A percentile compares a stretch with the other conserved stretches of the same genome.
Conservation (phyloP, 2,113 vertebrate genomes). For the Scopus umbretta region DNA sequence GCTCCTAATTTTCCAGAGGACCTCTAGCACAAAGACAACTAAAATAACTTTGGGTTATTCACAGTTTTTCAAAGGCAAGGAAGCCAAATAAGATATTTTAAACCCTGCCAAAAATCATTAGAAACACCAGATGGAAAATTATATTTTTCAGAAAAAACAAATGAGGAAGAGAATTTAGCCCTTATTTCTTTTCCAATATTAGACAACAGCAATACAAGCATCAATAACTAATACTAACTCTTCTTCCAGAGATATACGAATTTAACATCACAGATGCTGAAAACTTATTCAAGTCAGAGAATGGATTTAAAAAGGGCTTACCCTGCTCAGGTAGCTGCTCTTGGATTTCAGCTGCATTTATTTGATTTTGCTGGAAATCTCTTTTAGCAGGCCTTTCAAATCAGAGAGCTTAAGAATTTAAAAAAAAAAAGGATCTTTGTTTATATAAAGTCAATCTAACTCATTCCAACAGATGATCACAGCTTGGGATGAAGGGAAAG, state of each 20-base stretch:
- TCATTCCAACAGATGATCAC: not conserved
- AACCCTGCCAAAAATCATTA: fast-evolving
- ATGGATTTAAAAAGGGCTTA: not conserved
- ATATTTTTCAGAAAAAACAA: not conserved
- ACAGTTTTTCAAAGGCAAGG: not conserved
- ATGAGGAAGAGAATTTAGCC: not conserved
- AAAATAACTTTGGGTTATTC: not conserved
- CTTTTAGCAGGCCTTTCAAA: conserved; percentile 75
- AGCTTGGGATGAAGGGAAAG: not conserved
- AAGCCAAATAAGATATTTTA: not conserved
- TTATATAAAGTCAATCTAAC: not conserved
- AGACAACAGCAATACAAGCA: not conserved
- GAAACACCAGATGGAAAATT: not conserved
- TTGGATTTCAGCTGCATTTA: conserved; percentile 9
- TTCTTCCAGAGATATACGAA: not conserved
- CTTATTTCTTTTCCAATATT: not conserved
- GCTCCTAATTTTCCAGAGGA: not conserved
- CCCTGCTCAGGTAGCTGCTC: not conserved
- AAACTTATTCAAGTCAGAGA: not conserved
- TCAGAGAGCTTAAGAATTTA: conserved; percentile 51
- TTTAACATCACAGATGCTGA: not conserved
- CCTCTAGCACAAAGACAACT: not conserved
- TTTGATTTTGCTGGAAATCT: conserved; percentile 68
- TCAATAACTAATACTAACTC: not conserved
- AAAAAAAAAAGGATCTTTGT: not conserved